phyloP scores from a whole-genome alignment of 2,797 vertebrate genomes.

The Vespertilio murinus region DNA sequence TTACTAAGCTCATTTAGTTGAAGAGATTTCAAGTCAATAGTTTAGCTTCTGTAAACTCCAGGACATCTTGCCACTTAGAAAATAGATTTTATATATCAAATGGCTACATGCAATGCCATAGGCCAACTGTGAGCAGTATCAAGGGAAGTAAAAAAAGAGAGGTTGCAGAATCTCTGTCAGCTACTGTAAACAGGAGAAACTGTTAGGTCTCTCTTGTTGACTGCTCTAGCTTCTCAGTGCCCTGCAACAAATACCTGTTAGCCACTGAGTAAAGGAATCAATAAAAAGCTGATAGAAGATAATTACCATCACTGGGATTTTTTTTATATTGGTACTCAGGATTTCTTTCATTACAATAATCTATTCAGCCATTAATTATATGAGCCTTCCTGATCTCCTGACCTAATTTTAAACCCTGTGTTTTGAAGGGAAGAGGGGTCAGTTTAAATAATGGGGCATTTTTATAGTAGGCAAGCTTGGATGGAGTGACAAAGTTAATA shows the following conservation, averaged over 20 bases:
- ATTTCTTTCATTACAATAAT: not conserved
- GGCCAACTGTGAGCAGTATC: not conserved
- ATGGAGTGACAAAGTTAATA: not conserved
- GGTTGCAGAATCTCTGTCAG: not conserved
- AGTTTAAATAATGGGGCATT: not conserved
- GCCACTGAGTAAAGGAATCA: slow-evolving; percentile 44
- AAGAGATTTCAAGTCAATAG: slow-evolving; percentile 34
- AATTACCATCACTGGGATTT: not conserved
- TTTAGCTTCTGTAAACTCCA: slow-evolving; percentile 37
- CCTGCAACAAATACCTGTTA: slow-evolving; percentile 5
- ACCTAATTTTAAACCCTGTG: slow-evolving; percentile 8
- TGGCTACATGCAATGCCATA: not conserved
- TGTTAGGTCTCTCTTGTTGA: not conserved
- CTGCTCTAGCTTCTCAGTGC: not conserved
- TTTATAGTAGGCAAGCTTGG: not conserved
- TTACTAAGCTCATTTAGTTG: slow-evolving; percentile 31
- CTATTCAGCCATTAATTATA: slow-evolving; percentile 18
- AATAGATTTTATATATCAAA: slow-evolving; percentile 49
- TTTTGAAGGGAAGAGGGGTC: slow-evolving; percentile 27
- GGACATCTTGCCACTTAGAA: slow-evolving; percentile 11
- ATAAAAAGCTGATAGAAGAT: not conserved
- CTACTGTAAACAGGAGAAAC: not conserved
- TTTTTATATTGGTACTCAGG: not conserved
- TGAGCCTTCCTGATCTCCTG: not conserved
- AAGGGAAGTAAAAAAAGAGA: not conserved